Evolutionary conservation across 2,113 vertebrate genomes (phyloP).

Genomic region (Campylomormyrus tamandua): DNA sequence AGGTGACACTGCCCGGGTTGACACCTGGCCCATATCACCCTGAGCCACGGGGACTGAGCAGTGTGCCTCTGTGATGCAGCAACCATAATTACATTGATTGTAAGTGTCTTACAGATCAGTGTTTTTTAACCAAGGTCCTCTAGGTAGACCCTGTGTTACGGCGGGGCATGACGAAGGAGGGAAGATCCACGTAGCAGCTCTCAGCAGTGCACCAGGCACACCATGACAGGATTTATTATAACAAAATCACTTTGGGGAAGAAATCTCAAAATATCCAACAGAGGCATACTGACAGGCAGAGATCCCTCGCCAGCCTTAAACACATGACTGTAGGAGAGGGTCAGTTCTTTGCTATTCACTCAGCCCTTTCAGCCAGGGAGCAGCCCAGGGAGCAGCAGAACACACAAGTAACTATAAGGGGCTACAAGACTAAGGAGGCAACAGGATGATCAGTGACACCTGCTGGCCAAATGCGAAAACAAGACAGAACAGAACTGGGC

Average conservation of each 20-base stretch:
- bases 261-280: not conserved
- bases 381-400: not conserved
- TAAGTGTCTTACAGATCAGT: not conserved
- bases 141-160: not conserved
- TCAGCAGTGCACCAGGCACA: not conserved
- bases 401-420: not conserved
- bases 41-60: not conserved
- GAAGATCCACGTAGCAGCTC: not conserved
- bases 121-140: not conserved
- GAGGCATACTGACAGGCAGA: too few relatives aligned
- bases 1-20: not conserved
- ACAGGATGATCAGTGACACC: not conserved
- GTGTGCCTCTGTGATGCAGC: not conserved
- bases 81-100: not conserved
- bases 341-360: not conserved
- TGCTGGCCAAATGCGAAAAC: not conserved
- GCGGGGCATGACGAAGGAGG: not conserved
- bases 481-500: not conserved
- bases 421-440: not conserved
- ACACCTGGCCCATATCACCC: not conserved
- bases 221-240: not conserved
- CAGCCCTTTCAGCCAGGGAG: not conserved
- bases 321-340: not conserved
- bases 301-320: not conserved
- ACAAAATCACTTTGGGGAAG: not conserved